Conservation (phyloP, 1,140 invertebrate genomes). For the Muscidifurax raptorellus region DNA sequence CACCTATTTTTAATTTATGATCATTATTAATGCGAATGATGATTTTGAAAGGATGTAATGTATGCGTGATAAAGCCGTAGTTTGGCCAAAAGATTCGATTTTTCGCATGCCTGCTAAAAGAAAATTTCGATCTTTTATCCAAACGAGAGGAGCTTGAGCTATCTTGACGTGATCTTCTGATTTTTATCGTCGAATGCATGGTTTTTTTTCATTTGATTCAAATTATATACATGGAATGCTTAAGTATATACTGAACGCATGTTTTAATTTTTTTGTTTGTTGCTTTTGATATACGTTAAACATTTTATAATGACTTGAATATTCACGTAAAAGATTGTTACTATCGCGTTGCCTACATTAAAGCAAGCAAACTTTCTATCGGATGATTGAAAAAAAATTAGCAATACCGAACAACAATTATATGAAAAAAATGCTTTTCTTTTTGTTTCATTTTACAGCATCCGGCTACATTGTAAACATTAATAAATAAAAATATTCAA, state of each 20-base stretch:
- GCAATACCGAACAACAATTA: not conserved
- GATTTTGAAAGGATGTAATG: constrained; percentile 33
- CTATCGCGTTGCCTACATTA: not conserved
- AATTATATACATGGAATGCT: not conserved
- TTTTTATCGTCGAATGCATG: constrained; percentile 20
- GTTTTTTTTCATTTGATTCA: constrained; percentile 5
- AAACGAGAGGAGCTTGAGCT: too few species aligned
- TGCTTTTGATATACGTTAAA: constrained; percentile 7
- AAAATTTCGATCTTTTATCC: too few species aligned
- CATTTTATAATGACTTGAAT: not conserved
- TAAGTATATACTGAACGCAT: constrained; percentile 14
- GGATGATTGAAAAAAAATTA: not conserved
- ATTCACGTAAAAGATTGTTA: not conserved
- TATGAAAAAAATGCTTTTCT: not conserved
- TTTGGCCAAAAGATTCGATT: too few species aligned
- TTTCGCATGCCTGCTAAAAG: too few species aligned
- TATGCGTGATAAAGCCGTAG: not conserved
- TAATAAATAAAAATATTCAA: not conserved
- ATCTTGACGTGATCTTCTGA: not conserved
- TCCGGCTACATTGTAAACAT: not conserved
- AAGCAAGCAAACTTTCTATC: not conserved
- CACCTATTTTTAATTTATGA: not conserved
- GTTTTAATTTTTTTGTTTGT: not conserved
- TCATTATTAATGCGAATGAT: constrained; percentile 39
- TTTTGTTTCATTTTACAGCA: constrained; percentile 11